Evolutionary conservation across 2,113 vertebrate species (phyloP), one percentile per base, ranked within the genome.

Genomic region (Ochotona princeps): DNA sequence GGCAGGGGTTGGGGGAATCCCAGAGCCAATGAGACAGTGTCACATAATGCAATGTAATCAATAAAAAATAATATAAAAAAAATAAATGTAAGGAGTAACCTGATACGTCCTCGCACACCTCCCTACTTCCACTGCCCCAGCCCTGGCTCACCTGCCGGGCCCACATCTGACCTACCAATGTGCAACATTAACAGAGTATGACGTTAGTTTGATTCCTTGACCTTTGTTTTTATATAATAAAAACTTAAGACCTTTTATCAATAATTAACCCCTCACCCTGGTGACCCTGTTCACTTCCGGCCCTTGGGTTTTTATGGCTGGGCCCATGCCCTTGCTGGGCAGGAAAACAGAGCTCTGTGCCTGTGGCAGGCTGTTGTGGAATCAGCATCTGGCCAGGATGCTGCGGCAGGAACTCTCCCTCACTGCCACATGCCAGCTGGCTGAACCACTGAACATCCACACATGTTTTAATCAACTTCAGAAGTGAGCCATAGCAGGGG

Each of bases 221-320:
- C 87, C 85, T 87, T 83, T 88, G 18, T 91, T 84, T 78, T 79
- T 83, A 95, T 90, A 90, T 80, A 78, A 87, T 90, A 83, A 80
- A 87, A 86, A 30, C 79, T 11, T 47, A 57, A 89, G 90, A 84
- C 74, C 72, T 93, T 1, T 20, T 3, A 69, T 88, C 66, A 92
- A 90, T 93, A 5, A 84, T 93, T 95, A 96, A 94, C 83, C 75
- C 23, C 18, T 25, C 63, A 6, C 15, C 47, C 70, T 23, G 69
- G 78, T 13, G n/a, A 32, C 57, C 35, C 76, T n/a, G n/a, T 91
- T 84, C 38, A 76, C 47, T 75, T 28, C 12, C 54, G 60, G 63
- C 66, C 81, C 83, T 18, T 7, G 32, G 49, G 5, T 28, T 90
- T 44, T 93, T 60, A 32, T 26, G 65, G 44, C 28, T 51, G 9